Evolutionary conservation across 1,140 invertebrate species (phyloP), one percentile per base, ranked within the genome.

Genomic region (Trigoniulus corallinus): DNA sequence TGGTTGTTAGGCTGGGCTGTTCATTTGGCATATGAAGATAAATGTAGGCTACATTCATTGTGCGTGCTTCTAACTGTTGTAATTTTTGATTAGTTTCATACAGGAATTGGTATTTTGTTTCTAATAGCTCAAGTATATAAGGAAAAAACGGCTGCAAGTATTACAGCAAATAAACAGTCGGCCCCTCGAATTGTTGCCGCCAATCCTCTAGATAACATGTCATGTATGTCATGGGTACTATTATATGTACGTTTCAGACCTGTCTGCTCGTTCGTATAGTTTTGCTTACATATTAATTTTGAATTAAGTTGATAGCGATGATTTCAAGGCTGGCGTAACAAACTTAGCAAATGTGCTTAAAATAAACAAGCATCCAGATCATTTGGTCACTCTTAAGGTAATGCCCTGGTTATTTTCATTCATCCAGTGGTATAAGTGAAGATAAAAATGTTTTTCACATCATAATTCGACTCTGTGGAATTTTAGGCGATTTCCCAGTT

Each of bases 1-100:
- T 94, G 88, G 87, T 64, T 95, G n/a, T 59, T 92, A 1, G 80
- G 80, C 1, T 75, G 81, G 61, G 88, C 89, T 48, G 72, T 93
- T 12, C 72, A 80, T 61, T 72, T 89, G 39, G 84, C 88, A 62
- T 88, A 82, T 67, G 74, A 76, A 23, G 85, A 91, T 61, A 79
- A 85, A 67, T 72, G 83, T 86, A 72, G 72, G 68, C 34, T 55
- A 50, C 52, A 43, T 39, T 42, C 39, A 53, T 7, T 34, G 7
- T 7, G 7, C 29, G 29, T 34, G 7, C 29, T 34, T 34, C 29
- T 34, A 51, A n/a, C n/a, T n/a, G n/a, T n/a, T 47, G 23, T 10
- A 25, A 40, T 53, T 56, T 40, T 22, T 29, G 22, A 4, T 3
- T 53, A n/a, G 1, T 25, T 42, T 58, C 7, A 47, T 15, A 10